These are phyloP conservation scores for Melinaea menophilus DNA, from an alignment of 2,888 invertebrate species.

Conservation along the genomic window DNA sequence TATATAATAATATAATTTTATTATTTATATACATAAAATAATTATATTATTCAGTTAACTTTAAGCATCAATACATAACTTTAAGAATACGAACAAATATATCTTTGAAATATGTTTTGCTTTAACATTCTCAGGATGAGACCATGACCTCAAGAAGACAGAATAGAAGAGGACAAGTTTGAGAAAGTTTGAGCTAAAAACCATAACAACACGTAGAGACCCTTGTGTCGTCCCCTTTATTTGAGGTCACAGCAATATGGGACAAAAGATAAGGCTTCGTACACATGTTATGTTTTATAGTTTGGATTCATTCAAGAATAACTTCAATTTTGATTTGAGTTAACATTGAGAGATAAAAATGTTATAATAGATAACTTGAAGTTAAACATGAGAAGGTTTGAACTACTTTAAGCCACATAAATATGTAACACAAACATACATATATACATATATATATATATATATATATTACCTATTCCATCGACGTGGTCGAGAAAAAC, in stretches of 20 bases:
- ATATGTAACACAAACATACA: no score
- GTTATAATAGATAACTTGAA: no score
- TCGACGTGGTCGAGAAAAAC: no score
- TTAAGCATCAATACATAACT: neutral
- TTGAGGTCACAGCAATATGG: constrained; percentile 5
- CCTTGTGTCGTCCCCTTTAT: constrained; percentile 4
- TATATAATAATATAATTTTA: no score
- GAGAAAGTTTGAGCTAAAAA: constrained; percentile 2
- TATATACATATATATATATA: no score
- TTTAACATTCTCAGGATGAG: neutral
- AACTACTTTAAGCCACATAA: no score
- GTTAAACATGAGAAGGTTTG: no score
- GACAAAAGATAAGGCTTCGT: constrained; percentile 1
- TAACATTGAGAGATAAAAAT: neutral
- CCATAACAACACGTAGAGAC: neutral
- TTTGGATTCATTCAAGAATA: neutral
- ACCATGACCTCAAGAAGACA: neutral
- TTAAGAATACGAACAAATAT: neutral
- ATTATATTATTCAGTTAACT: no score
- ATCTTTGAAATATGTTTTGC: neutral
- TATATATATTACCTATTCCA: no score
- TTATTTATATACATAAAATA: no score
- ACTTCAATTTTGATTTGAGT: neutral
- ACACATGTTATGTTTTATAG: neutral
- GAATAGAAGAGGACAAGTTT: neutral